phyloP scores from a whole-genome alignment of 2,113 vertebrate genomes.

The Myrmecobius fasciatus region DNA sequence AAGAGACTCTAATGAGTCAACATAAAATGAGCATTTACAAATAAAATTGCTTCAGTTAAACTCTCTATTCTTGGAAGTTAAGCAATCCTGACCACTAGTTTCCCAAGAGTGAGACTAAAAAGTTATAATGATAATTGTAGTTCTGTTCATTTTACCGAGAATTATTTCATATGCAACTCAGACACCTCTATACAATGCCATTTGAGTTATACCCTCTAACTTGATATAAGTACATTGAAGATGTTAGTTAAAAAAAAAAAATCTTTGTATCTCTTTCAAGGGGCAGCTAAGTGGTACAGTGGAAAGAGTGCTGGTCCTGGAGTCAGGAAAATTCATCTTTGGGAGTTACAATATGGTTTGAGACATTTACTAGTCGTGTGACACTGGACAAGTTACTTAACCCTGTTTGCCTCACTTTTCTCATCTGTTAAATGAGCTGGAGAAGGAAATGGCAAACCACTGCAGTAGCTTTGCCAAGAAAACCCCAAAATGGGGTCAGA shows the following conservation, averaged over 20 bases:
- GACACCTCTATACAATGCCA: background rate
- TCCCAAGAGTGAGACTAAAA: background rate
- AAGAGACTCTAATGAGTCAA: background rate
- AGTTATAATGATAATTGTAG: background rate
- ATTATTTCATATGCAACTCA: background rate
- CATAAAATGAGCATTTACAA: background rate
- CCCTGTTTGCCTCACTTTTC: background rate
- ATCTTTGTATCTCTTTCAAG: background rate
- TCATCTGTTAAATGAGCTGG: background rate
- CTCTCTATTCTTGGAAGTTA: background rate
- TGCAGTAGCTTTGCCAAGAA: background rate
- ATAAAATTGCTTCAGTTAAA: background rate
- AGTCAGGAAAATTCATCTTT: background rate
- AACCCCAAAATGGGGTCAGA: background rate
- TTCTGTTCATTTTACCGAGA: background rate
- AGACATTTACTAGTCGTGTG: too few relatives aligned
- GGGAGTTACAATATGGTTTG: background rate
- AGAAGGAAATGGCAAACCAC: background rate
- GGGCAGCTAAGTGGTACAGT: background rate
- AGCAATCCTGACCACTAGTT: background rate
- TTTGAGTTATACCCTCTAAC: background rate
- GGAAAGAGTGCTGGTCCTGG: background rate
- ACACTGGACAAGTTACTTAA: background rate
- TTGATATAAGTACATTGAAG: background rate
- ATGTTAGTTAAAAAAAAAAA: too few relatives aligned